Conservation (phyloP, 2,113 vertebrate species). For the Sapayoa aenigma region DNA sequence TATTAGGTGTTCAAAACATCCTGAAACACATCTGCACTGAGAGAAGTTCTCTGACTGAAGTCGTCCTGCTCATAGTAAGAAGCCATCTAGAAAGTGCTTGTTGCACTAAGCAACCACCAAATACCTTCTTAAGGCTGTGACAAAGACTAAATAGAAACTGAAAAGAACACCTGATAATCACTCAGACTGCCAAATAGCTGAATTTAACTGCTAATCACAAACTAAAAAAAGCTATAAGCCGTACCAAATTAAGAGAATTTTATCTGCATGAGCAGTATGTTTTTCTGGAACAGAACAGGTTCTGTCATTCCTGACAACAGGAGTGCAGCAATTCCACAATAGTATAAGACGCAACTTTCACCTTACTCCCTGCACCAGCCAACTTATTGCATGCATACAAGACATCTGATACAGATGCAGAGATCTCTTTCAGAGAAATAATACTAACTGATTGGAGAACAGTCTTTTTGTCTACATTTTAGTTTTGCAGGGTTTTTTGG, state of each 20-base stretch:
- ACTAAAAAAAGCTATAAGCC: background rate
- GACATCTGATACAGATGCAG: background rate
- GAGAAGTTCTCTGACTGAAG: slow-evolving; percentile 27
- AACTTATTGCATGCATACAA: background rate
- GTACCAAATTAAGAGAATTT: background rate
- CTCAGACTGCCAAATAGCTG: background rate
- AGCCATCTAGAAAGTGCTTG: slow-evolving; percentile 28
- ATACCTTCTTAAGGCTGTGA: slow-evolving; percentile 1
- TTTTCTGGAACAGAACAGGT: background rate
- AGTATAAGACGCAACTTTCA: slow-evolving; percentile 20
- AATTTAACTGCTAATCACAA: background rate
- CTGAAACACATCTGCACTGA: background rate
- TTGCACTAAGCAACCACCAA: background rate
- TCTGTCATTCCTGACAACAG: background rate
- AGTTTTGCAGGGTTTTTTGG: too few relatives aligned
- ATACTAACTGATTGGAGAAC: background rate
- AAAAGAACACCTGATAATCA: background rate
- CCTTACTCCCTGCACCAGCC: background rate
- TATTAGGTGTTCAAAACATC: background rate
- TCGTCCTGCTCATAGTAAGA: background rate
- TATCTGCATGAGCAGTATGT: background rate
- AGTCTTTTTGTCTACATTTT: background rate
- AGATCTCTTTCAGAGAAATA: background rate
- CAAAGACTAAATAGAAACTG: background rate
- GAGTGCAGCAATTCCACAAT: background rate